phyloP scores from a whole-genome alignment of 2,797 vertebrate species.

The Zalophus californianus region DNA sequence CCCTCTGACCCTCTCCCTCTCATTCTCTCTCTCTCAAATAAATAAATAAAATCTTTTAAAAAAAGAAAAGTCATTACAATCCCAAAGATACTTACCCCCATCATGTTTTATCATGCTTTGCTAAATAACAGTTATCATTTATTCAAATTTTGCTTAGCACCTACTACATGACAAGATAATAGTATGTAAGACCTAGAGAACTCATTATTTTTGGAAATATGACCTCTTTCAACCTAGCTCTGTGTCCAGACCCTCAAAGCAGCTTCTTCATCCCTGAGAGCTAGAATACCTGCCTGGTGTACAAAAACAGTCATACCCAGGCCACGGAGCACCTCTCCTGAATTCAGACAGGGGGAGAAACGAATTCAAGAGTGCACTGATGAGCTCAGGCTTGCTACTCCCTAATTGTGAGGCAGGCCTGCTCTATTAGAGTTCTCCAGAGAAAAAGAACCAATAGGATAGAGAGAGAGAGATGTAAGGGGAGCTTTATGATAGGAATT shows the following conservation, averaged over 20 bases:
- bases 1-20: too few species aligned
- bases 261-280: background rate
- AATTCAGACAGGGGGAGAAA: background rate
- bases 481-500: background rate
- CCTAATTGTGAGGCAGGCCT: background rate
- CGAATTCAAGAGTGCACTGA: background rate
- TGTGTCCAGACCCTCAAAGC: background rate
- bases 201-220: background rate
- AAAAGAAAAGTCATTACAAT: background rate
- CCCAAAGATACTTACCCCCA: background rate
- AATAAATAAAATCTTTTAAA: too few species aligned
- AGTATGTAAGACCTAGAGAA: background rate
- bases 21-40: too few species aligned
- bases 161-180: background rate
- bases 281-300: background rate
- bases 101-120: background rate
- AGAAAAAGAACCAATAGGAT: background rate
- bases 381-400: background rate
- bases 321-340: background rate
- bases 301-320: background rate
- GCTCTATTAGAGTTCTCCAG: background rate
- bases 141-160: background rate
- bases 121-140: background rate
- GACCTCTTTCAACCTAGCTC: background rate
- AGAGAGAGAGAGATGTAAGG: background rate